These are phyloP conservation scores for Pseudochirops corinnae DNA, from an alignment of 2,797 vertebrate species.

Conservation along the genomic window DNA sequence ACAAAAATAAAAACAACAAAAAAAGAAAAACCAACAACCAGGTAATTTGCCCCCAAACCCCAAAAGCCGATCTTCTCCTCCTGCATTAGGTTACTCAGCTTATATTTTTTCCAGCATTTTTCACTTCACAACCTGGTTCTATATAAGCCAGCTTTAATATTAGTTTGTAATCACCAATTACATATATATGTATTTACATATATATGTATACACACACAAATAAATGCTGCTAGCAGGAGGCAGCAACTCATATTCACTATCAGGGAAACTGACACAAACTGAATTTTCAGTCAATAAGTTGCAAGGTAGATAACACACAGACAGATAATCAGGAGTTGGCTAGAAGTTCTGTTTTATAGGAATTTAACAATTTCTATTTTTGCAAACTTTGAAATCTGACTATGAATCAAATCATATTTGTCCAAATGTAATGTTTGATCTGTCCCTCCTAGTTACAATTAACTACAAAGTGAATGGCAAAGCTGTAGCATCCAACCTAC, in stretches of 20 bases:
- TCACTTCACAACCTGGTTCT: not conserved
- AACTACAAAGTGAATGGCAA: constrained; percentile 50
- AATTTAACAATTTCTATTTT: constrained; percentile 33
- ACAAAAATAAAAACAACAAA: not conserved
- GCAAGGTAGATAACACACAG: constrained; percentile 24
- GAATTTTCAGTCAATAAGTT: not conserved
- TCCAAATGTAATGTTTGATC: constrained; percentile 58
- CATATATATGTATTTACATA: not conserved
- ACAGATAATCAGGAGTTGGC: constrained; percentile 14
- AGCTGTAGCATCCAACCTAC: constrained; percentile 42
- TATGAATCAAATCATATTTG: constrained; percentile 51
- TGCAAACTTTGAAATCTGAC: constrained; percentile 33
- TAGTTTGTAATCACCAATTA: not conserved
- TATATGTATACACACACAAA: not conserved
- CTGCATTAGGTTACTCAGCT: not conserved
- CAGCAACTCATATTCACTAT: constrained; percentile 22
- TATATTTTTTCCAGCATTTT: not conserved
- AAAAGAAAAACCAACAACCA: constrained; percentile 11
- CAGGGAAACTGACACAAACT: constrained; percentile 5
- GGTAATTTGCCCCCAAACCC: not conserved
- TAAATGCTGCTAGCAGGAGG: not conserved
- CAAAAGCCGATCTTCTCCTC: not conserved
- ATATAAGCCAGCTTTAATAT: not conserved
- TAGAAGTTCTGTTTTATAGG: not conserved
- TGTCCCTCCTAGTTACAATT: constrained; percentile 40